A percentile compares a stretch with the other conserved stretches of the same genome.
Evolutionary conservation across 1,140 invertebrate species (phyloP).

Genomic region (Pissodes strobi): DNA sequence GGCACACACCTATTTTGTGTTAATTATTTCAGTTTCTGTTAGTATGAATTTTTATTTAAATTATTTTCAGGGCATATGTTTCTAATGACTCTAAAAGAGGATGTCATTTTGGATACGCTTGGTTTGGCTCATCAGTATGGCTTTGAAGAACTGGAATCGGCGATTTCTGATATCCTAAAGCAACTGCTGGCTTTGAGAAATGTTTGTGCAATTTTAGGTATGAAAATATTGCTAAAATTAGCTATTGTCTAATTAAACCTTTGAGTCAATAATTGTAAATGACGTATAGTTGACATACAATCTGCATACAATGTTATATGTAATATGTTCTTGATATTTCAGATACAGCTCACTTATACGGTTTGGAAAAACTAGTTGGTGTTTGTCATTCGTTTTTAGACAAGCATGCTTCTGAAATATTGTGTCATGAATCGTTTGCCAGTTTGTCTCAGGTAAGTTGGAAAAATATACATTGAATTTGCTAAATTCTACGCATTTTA

Average conservation of each 20-base stretch:
- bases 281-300: too few relatives aligned
- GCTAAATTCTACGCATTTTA: background rate
- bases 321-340: background rate
- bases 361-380: constrained; percentile 64
- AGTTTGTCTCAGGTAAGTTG: constrained; percentile 75
- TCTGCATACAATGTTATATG: too few relatives aligned
- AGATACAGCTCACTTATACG: constrained; percentile 79
- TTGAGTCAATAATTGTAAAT: too few relatives aligned
- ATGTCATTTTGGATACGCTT: constrained; percentile 83
- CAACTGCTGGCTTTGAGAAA: constrained; percentile 86
- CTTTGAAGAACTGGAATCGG: constrained; percentile 86
- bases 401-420: constrained; percentile 80
- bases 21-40: background rate
- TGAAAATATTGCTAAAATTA: too few relatives aligned
- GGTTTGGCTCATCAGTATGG: constrained; percentile 94
- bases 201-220: constrained; percentile 83
- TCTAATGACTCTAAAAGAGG: constrained; percentile 80
- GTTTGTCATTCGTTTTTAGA: constrained; percentile 85
- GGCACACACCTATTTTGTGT: too few relatives aligned
- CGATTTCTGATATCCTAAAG: constrained; percentile 91
- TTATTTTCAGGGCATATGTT: constrained; percentile 72
- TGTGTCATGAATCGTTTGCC: constrained; percentile 83
- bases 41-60: background rate
- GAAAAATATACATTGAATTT: background rate
- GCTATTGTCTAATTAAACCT: background rate